These are phyloP conservation scores for Brachyistius frenatus DNA, from an alignment of 2,113 vertebrate genomes.

Conservation along the genomic window DNA sequence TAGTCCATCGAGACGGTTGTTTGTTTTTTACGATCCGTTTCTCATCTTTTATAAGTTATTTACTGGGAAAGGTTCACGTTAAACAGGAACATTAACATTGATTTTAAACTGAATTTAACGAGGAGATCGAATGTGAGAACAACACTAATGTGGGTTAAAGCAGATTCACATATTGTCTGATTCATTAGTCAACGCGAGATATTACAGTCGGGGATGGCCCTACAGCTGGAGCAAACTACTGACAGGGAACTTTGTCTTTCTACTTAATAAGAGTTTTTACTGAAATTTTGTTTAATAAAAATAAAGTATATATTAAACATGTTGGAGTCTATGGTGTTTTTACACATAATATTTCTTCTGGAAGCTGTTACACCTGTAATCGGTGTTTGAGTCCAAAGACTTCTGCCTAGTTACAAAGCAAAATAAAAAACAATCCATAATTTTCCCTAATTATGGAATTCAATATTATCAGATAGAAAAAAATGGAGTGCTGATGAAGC, in stretches of 20 bases:
- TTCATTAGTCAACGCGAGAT: conserved; percentile 15
- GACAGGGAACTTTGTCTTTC: conserved; percentile 81
- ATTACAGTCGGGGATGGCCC: conserved; percentile 44
- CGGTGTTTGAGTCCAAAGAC: not conserved
- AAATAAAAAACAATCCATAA: too few relatives aligned
- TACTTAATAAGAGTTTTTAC: conserved; percentile 80
- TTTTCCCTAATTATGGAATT: too few relatives aligned
- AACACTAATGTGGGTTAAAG: not conserved
- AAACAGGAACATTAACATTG: conserved; percentile 13
- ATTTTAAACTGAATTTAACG: conserved; percentile 33
- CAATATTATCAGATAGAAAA: too few relatives aligned
- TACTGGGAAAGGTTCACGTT: conserved; percentile 27
- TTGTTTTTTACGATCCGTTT: conserved; percentile 39
- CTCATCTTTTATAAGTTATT: conserved; percentile 65
- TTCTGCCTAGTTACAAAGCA: too few relatives aligned
- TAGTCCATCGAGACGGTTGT: not conserved
- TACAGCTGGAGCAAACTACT: conserved; percentile 76
- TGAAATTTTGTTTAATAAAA: conserved; percentile 83
- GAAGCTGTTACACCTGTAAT: not conserved
- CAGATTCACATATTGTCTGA: conserved; percentile 23
- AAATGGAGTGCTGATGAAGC: too few relatives aligned
- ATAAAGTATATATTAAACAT: conserved; percentile 80
- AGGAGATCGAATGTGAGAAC: conserved; percentile 20
- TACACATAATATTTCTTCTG: too few relatives aligned
- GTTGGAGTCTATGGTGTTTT: conserved; percentile 26